These are phyloP conservation scores for Cryptophagus acutangulus DNA, from an alignment of 2,888 invertebrate genomes.

Conservation along the genomic window DNA sequence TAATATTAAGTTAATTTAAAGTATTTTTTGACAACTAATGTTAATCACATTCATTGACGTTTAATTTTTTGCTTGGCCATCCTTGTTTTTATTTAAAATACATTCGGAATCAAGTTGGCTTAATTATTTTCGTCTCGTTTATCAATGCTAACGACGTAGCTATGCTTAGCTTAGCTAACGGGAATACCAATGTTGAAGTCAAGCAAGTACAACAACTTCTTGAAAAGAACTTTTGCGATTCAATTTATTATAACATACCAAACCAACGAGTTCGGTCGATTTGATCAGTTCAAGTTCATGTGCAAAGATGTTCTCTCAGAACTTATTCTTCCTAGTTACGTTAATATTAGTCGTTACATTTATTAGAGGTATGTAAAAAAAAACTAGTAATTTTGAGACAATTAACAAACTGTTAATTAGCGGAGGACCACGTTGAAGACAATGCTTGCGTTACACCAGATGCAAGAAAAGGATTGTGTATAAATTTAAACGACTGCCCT, in stretches of 20 bases:
- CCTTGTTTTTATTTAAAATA: too few species aligned
- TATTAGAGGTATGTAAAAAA: too few species aligned
- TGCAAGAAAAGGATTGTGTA: conserved; percentile 46
- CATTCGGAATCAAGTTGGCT: too few species aligned
- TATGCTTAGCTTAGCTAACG: neutral
- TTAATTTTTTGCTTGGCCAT: neutral
- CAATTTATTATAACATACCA: too few species aligned
- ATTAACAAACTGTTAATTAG: too few species aligned
- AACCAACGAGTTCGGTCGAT: too few species aligned
- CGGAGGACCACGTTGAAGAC: too few species aligned
- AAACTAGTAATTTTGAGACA: too few species aligned
- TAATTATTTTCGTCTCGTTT: neutral
- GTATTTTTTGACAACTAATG: neutral
- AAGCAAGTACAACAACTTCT: too few species aligned
- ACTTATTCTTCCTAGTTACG: neutral
- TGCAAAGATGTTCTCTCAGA: neutral
- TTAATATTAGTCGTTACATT: too few species aligned
- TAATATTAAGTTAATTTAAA: conserved; percentile 16
- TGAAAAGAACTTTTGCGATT: too few species aligned
- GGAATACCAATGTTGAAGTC: too few species aligned
- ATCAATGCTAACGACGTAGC: neutral
- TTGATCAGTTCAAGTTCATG: neutral
- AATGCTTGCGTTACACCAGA: conserved; percentile 47
- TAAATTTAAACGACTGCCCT: conserved; percentile 49
- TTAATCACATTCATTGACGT: neutral